These are phyloP conservation scores for Pheosia gnoma DNA, from an alignment of 2,888 invertebrate genomes.

Conservation along the genomic window DNA sequence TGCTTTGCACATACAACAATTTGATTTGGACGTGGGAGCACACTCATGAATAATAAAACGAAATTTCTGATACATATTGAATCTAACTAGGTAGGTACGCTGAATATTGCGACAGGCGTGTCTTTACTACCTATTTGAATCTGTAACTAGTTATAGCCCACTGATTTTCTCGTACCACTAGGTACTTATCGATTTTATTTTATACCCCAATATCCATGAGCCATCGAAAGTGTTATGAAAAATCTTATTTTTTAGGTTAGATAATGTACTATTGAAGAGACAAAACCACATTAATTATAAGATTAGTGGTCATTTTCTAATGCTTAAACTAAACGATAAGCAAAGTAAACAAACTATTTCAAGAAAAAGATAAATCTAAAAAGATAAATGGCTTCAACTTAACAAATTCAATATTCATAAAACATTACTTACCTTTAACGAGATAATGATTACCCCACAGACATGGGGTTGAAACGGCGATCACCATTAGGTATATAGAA, in stretches of 20 bases:
- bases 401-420: constrained; percentile 6
- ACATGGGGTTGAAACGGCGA: constrained; percentile 20
- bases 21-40: constrained; percentile 41
- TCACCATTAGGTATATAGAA: constrained; percentile 43
- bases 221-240: no score
- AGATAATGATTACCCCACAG: constrained; percentile 22
- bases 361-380: background rate
- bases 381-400: background rate
- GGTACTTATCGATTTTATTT: no score
- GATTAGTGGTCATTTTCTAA: no score
- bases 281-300: no score
- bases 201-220: no score
- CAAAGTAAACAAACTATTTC: background rate
- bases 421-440: constrained; percentile 9
- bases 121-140: background rate
- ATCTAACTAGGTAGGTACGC: constrained; percentile 7
- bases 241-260: no score
- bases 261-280: no score
- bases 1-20: constrained; percentile 32
- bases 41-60: constrained; percentile 47
- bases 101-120: background rate
- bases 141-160: no score
- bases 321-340: background rate
- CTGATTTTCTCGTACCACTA: no score
- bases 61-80: constrained; percentile 33